Evolutionary conservation across 2,113 vertebrate species (phyloP).

Genomic region (Stercorarius parasiticus): DNA sequence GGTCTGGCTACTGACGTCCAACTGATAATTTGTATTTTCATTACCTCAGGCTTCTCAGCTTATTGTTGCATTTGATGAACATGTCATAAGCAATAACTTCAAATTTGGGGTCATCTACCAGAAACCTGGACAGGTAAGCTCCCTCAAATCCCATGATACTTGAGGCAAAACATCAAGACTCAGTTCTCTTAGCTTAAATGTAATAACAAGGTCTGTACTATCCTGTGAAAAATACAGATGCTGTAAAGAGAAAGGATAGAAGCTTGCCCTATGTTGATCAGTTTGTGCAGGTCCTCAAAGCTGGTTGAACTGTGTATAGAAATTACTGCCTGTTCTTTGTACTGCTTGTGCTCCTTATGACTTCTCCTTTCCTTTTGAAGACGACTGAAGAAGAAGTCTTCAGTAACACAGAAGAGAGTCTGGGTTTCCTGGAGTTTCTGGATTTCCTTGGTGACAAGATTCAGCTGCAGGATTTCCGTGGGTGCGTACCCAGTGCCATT

Average conservation of each 20-base stretch:
- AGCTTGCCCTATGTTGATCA: neutral
- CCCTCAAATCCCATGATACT: neutral
- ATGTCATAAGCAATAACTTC: constrained; percentile 93
- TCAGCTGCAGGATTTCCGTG: constrained; percentile 83
- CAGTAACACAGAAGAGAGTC: constrained; percentile 85
- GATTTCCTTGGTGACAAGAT: constrained; percentile 85
- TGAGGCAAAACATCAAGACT: neutral
- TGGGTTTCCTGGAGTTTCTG: constrained; percentile 85
- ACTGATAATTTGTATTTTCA: neutral
- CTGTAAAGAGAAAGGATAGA: neutral
- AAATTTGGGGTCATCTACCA: constrained; percentile 94
- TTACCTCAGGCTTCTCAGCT: constrained; percentile 84
- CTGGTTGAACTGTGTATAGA: neutral
- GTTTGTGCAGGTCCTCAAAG: neutral
- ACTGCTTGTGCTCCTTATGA: neutral
- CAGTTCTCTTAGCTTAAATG: neutral
- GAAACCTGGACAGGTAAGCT: constrained; percentile 87
- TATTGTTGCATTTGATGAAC: constrained; percentile 90
- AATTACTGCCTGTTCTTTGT: neutral
- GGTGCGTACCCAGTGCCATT: constrained; percentile 62
- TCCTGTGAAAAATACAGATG: neutral
- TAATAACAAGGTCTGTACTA: neutral
- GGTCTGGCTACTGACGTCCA: neutral
- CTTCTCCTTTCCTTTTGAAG: constrained; percentile 61
- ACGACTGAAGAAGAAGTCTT: constrained; percentile 88